Conservation (phyloP, 2,113 vertebrate species). For the Polypterus senegalus region DNA sequence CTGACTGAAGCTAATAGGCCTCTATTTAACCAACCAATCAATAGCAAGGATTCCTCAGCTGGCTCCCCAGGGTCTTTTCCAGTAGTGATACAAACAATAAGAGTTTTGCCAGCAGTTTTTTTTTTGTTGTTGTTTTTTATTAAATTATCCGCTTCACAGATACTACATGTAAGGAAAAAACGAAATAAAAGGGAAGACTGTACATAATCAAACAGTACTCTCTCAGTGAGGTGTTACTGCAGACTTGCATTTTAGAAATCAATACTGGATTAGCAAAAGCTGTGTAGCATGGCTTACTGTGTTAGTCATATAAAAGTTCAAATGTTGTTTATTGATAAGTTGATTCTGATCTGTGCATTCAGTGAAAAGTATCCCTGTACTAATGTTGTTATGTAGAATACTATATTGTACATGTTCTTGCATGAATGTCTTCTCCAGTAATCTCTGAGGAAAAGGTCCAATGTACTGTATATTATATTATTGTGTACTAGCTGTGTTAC, state of each 20-base stretch:
- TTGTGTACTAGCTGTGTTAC: too few relatives aligned
- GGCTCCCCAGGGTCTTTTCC: constrained; percentile 35
- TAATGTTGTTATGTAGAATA: too few relatives aligned
- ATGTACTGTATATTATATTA: too few relatives aligned
- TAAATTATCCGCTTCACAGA: constrained; percentile 29
- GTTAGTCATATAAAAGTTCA: not conserved
- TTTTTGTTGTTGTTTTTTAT: constrained; percentile 24
- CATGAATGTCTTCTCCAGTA: too few relatives aligned
- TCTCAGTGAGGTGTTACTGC: not conserved
- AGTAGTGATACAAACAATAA: constrained; percentile 34
- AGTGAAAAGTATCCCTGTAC: too few relatives aligned
- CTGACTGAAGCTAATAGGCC: constrained; percentile 55
- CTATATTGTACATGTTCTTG: too few relatives aligned
- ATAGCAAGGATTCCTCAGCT: constrained; percentile 42
- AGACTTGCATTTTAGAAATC: not conserved
- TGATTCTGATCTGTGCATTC: too few relatives aligned
- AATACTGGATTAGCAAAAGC: not conserved
- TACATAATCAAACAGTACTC: not conserved
- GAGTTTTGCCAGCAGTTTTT: constrained; percentile 46
- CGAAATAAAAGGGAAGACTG: not conserved
- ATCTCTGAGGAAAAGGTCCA: too few relatives aligned
- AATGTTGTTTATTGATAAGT: not conserved
- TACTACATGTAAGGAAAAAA: constrained; percentile 5
- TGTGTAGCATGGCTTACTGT: not conserved
- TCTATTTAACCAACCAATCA: constrained; percentile 63